A percentile compares a stretch with the other conserved stretches of the same genome.
phyloP scores from a whole-genome alignment of 1,140 invertebrate genomes.

The Holcopasites calliopsidis region DNA sequence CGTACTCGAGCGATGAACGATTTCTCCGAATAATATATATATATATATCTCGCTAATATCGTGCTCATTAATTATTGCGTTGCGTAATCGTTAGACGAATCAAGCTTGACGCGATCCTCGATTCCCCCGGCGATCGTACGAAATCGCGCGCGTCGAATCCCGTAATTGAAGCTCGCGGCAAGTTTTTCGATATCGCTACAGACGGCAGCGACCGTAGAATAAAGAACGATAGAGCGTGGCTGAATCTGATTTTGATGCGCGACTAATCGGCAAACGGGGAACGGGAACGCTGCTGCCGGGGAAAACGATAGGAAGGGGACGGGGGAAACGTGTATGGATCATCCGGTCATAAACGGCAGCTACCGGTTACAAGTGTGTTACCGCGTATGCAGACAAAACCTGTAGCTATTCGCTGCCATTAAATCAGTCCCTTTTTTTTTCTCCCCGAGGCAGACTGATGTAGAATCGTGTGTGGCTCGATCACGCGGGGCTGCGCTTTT shows the following conservation, averaged over 20 bases:
- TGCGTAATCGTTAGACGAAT: not conserved
- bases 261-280: not conserved
- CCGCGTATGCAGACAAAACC: slow-evolving; percentile 41
- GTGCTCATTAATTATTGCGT: slow-evolving; percentile 7
- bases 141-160: no score
- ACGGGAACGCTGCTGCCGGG: not conserved
- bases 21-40: slow-evolving; percentile 2
- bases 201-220: not conserved
- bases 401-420: slow-evolving; percentile 24
- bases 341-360: slow-evolving; percentile 26
- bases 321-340: slow-evolving; percentile 18
- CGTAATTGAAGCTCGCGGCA: not conserved
- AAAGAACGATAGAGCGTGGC: not conserved
- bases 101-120: not conserved
- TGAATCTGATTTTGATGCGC: not conserved
- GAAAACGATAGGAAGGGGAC: not conserved
- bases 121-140: no score
- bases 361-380: slow-evolving; percentile 26
- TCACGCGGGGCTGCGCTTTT: slow-evolving; percentile 62
- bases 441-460: slow-evolving; percentile 31
- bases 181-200: not conserved
- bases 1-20: slow-evolving; percentile 11
- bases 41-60: no score
- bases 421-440: slow-evolving; percentile 35
- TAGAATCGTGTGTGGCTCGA: slow-evolving; percentile 50